Conservation (phyloP, 2,113 vertebrate species). For the Bufo gargarizans region DNA sequence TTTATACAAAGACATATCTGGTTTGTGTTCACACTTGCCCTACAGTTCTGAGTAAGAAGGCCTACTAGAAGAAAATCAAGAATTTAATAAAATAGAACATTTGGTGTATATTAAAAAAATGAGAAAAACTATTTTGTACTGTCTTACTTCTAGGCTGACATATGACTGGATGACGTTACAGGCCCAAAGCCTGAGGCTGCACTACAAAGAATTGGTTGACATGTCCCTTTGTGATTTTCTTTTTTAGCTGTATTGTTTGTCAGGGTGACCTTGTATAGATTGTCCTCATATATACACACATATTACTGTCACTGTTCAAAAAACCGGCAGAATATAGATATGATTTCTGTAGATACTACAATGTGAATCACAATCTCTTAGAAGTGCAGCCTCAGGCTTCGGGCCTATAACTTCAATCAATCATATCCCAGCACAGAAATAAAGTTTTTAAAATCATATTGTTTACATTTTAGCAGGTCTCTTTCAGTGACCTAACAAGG, state of each 20-base stretch:
- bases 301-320: too few species aligned
- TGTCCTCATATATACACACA: neutral
- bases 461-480: neutral
- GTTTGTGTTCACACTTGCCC: neutral
- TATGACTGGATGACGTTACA: neutral
- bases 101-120: neutral
- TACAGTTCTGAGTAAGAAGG: neutral
- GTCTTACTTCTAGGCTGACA: neutral
- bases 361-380: neutral
- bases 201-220: neutral
- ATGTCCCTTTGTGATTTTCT: too few species aligned
- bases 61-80: neutral
- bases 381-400: neutral
- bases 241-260: too few species aligned
- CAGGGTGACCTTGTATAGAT: neutral
- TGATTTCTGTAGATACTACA: too few species aligned
- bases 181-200: neutral
- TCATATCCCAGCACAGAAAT: neutral
- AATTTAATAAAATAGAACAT: neutral
- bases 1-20: neutral
- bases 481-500: too few species aligned
- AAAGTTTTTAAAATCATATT: neutral
- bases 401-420: neutral
- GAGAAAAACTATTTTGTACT: neutral
- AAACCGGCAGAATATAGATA: too few species aligned